phyloP scores from a whole-genome alignment of 2,113 vertebrate species.

The Psephotus haematonotus region DNA sequence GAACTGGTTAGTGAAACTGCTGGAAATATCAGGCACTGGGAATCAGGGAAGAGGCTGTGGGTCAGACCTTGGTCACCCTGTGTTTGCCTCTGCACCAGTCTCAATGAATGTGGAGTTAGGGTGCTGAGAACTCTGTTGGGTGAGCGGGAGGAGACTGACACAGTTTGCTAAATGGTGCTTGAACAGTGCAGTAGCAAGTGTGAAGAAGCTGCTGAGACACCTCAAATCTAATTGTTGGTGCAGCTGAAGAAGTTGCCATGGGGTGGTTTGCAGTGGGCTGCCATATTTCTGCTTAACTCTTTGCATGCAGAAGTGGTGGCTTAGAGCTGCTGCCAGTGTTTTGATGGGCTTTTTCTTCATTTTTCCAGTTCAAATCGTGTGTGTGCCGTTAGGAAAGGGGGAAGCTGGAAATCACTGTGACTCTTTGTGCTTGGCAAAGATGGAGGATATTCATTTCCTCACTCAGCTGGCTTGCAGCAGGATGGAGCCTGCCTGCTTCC shows the following conservation, averaged over 20 bases:
- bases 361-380: neutral
- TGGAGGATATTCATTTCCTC: neutral
- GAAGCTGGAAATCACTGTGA: neutral
- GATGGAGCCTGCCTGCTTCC: neutral
- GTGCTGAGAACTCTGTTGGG: neutral
- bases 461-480: neutral
- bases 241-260: neutral
- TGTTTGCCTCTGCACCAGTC: neutral
- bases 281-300: fast-evolving
- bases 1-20: neutral
- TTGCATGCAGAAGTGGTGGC: neutral
- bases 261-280: neutral
- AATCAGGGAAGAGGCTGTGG: neutral
- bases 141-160: neutral
- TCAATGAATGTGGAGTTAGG: neutral
- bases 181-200: neutral
- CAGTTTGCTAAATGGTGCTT: neutral
- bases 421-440: neutral
- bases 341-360: neutral
- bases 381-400: neutral
- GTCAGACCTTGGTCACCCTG: neutral
- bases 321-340: neutral
- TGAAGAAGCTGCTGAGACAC: neutral
- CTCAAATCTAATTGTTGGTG: neutral
- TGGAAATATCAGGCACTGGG: neutral